These are phyloP conservation scores for Acanthosepion esculentum DNA, from an alignment of 2,888 invertebrate genomes.

Conservation along the genomic window DNA sequence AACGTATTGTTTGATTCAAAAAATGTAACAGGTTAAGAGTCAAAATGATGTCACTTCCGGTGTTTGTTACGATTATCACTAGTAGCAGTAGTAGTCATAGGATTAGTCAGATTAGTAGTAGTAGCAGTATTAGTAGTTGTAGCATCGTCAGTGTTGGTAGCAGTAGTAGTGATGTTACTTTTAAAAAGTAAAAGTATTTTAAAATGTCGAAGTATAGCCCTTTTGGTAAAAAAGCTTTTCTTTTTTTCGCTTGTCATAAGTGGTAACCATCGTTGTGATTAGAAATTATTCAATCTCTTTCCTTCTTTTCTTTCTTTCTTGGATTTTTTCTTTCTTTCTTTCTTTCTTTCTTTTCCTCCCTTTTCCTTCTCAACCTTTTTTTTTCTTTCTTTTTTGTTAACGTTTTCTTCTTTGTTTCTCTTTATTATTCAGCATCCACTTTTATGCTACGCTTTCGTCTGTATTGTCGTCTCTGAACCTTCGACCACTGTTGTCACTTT, in stretches of 20 bases:
- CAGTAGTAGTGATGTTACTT: not conserved
- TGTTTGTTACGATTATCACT: not conserved
- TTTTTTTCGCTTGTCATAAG: not conserved
- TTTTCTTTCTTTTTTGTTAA: not conserved
- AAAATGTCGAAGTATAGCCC: not conserved
- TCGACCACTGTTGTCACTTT: not conserved
- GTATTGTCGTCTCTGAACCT: slow-evolving; percentile 38
- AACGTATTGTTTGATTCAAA: not conserved
- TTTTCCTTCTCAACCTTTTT: too few relatives aligned
- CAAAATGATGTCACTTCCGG: not conserved
- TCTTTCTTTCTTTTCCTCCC: too few relatives aligned
- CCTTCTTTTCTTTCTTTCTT: too few relatives aligned
- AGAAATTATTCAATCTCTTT: too few relatives aligned
- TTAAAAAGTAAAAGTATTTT: not conserved
- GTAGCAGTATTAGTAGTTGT: not conserved
- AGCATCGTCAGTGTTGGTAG: not conserved
- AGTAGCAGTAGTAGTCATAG: slow-evolving; percentile 18
- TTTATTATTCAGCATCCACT: not conserved
- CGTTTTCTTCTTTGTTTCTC: not conserved
- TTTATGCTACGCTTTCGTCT: slow-evolving; percentile 42
- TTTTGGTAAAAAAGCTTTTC: not conserved
- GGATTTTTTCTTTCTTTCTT: too few relatives aligned
- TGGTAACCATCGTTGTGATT: too few relatives aligned
- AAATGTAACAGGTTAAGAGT: not conserved
- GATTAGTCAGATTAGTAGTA: not conserved